A percentile compares a stretch with the other conserved stretches of the same genome.
These are phyloP conservation scores for Drosophila infuscata DNA, from an alignment of 2,888 invertebrate species.

Conservation along the genomic window DNA sequence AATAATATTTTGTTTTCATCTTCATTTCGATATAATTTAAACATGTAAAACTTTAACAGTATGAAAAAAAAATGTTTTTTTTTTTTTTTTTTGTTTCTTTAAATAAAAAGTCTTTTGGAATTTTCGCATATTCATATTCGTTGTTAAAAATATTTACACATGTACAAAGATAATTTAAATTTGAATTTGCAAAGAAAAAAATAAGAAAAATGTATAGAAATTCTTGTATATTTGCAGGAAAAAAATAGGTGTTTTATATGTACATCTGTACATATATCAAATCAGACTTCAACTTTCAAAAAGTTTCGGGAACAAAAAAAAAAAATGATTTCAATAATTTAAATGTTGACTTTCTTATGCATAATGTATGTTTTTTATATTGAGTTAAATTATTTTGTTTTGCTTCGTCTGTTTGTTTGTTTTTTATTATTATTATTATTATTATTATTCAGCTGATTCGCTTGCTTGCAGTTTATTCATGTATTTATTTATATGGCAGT, in stretches of 20 bases:
- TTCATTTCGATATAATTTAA: constrained; percentile 37
- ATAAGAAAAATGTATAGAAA: constrained; percentile 4
- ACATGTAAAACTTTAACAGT: constrained; percentile 35
- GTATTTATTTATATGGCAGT: constrained; percentile 68
- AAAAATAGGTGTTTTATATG: constrained; percentile 7
- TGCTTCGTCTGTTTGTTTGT: constrained; percentile 26
- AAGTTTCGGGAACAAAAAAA: constrained; percentile 29
- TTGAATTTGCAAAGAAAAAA: constrained; percentile 10
- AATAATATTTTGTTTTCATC: constrained; percentile 40
- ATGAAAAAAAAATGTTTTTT: constrained; percentile 24
- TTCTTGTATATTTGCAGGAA: constrained; percentile 11
- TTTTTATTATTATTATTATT: constrained; percentile 4
- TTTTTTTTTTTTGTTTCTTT: constrained; percentile 16
- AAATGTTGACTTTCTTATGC: neutral
- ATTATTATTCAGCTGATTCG: constrained; percentile 19
- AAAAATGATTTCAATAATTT: neutral
- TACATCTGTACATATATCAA: constrained; percentile 19
- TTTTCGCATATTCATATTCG: constrained; percentile 66
- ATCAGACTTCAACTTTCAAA: constrained; percentile 48
- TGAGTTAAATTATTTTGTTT: constrained; percentile 4
- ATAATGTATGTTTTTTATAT: neutral
- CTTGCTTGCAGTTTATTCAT: constrained; percentile 24
- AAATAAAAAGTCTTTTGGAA: constrained; percentile 65
- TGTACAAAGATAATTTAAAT: constrained; percentile 17
- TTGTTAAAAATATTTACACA: constrained; percentile 51